phyloP scores from a whole-genome alignment of 2,113 vertebrate genomes.

The Hassar affinis region DNA sequence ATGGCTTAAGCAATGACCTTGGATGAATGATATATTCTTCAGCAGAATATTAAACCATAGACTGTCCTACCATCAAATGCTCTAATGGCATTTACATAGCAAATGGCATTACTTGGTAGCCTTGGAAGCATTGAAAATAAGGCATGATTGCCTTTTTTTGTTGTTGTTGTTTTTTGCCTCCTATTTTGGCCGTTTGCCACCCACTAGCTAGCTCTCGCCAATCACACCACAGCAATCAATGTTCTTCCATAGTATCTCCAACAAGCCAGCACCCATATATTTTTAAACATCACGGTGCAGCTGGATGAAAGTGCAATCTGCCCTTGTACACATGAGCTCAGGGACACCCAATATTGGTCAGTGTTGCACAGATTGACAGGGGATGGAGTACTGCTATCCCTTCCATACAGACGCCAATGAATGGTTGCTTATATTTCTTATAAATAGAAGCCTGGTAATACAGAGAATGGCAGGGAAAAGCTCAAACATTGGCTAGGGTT shows the following conservation, averaged over 20 bases:
- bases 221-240: not conserved
- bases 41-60: not conserved
- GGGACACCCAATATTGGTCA: not conserved
- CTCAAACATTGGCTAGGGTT: not conserved
- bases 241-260: conserved; percentile 2
- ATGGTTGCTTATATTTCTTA: not conserved
- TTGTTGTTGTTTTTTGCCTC: no score
- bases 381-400: not conserved
- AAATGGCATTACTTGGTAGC: not conserved
- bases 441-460: not conserved
- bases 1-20: not conserved
- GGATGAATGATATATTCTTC: not conserved
- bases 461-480: not conserved
- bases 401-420: not conserved
- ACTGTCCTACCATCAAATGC: not conserved
- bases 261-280: not conserved
- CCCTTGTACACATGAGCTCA: not conserved
- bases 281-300: not conserved
- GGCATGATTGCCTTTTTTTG: not conserved
- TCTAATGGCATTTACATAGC: not conserved
- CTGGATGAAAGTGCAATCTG: not conserved
- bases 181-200: not conserved
- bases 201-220: not conserved
- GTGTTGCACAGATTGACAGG: not conserved
- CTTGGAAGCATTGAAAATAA: not conserved